Evolutionary conservation across 2,888 invertebrate genomes (phyloP).

Genomic region (Zele albiditarsus): DNA sequence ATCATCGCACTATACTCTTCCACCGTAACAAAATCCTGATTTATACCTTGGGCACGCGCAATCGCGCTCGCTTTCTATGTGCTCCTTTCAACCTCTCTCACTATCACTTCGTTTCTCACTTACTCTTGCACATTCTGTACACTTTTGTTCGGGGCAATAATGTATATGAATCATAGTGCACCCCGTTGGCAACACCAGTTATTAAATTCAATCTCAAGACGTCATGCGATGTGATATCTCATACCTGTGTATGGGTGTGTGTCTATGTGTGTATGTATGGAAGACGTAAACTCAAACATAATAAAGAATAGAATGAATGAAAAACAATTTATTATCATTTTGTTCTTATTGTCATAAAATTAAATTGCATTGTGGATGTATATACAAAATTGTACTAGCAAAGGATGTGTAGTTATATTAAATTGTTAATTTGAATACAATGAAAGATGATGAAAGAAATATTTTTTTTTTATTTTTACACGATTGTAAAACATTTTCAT

Average conservation of each 20-base stretch:
- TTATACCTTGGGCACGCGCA: constrained; percentile 51
- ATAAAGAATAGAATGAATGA: too few species aligned
- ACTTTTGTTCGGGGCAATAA: constrained; percentile 31
- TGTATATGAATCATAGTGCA: constrained; percentile 46
- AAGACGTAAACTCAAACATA: too few species aligned
- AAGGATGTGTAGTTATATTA: too few species aligned
- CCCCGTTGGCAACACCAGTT: constrained; percentile 40
- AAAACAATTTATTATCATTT: too few species aligned
- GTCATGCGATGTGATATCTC: constrained; percentile 11
- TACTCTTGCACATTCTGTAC: constrained; percentile 17
- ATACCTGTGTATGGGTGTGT: background rate
- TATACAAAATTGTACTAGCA: too few species aligned
- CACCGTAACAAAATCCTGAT: constrained; percentile 58
- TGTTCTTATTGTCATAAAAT: too few species aligned
- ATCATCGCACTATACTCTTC: constrained; percentile 3
- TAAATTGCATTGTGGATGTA: too few species aligned
- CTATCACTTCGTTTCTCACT: constrained; percentile 23
- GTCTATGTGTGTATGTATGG: too few species aligned
- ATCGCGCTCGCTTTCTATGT: constrained; percentile 8
- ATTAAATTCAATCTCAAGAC: constrained; percentile 45
- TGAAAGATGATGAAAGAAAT: too few species aligned
- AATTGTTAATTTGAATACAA: too few species aligned
- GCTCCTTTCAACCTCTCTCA: constrained; percentile 9
- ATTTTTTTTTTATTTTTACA: too few species aligned
- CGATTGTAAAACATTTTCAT: too few species aligned